Conservation (phyloP, 2,888 invertebrate genomes). For the Oxyscelio sp. region DNA sequence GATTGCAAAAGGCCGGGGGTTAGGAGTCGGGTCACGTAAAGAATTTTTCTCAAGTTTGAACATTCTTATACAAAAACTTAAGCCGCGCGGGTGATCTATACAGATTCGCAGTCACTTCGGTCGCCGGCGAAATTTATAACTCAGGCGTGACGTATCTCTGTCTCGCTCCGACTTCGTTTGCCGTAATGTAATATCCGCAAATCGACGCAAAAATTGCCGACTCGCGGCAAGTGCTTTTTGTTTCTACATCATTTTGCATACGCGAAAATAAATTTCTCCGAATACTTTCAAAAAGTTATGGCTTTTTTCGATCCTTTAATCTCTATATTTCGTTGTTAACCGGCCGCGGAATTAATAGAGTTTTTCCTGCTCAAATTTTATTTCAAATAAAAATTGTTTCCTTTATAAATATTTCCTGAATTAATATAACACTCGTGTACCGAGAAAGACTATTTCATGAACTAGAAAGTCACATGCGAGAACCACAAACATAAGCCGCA, state of each 20-base stretch:
- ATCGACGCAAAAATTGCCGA: not conserved
- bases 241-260: not conserved
- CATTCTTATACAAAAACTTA: slow-evolving; percentile 55
- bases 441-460: slow-evolving; percentile 44
- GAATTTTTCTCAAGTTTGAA: slow-evolving; percentile 44
- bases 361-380: not conserved
- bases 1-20: slow-evolving; percentile 14
- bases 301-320: slow-evolving; percentile 23
- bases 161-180: slow-evolving; percentile 28
- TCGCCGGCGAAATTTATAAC: slow-evolving; percentile 40
- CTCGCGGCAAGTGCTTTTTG: not conserved
- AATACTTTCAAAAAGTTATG: slow-evolving; percentile 14
- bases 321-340: slow-evolving; percentile 26
- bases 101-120: slow-evolving; percentile 28
- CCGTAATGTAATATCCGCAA: slow-evolving; percentile 12
- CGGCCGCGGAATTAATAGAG: slow-evolving; percentile 23
- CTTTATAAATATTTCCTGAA: slow-evolving; percentile 27
- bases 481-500: slow-evolving; percentile 6
- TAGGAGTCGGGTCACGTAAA: slow-evolving; percentile 43
- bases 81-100: slow-evolving; percentile 51
- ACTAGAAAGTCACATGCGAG: slow-evolving; percentile 35
- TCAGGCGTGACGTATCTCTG: slow-evolving; percentile 32
- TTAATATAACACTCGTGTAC: slow-evolving; percentile 8
- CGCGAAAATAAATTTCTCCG: not conserved
- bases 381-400: not conserved